A percentile compares a stretch with the other conserved stretches of the same genome.
Evolutionary conservation across 2,797 vertebrate species (phyloP).

Genomic region (Lates japonicus): DNA sequence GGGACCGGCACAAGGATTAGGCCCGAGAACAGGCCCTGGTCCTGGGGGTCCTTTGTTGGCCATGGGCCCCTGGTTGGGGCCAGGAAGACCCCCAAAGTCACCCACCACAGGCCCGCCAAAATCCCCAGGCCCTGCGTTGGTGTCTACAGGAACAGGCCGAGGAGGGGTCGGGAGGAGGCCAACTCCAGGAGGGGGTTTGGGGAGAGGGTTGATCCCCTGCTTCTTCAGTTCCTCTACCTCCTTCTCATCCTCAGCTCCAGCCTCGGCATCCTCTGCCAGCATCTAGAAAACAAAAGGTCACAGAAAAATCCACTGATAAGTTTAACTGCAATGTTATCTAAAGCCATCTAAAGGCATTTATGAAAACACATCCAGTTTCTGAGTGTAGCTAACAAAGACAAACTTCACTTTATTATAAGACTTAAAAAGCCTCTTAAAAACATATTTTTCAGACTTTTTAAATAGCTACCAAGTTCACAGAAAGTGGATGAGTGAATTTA

Average conservation of each 20-base stretch:
- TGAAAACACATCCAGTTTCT: background rate
- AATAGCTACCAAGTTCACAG: background rate
- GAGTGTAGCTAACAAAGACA: background rate
- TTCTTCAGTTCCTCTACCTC: slow-evolving; percentile 98
- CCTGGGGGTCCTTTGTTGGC: slow-evolving; percentile 67
- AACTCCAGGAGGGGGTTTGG: slow-evolving; percentile 95
- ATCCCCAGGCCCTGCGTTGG: slow-evolving; percentile 73
- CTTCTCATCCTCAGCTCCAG: slow-evolving; percentile 96
- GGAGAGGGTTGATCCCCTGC: slow-evolving; percentile 96
- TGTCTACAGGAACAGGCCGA: slow-evolving; percentile 83
- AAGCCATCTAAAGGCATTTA: background rate
- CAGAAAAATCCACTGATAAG: background rate
- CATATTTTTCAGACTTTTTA: background rate
- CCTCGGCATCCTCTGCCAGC: slow-evolving; percentile 95
- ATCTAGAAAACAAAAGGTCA: slow-evolving; percentile 85
- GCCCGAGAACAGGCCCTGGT: slow-evolving; percentile 67
- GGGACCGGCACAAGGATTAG: slow-evolving; percentile 72
- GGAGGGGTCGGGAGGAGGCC: slow-evolving; percentile 95
- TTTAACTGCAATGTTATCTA: background rate
- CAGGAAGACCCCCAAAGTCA: slow-evolving; percentile 78
- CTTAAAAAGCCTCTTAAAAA: background rate
- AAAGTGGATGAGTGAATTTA: background rate
- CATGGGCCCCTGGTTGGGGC: slow-evolving; percentile 72
- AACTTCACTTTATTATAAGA: background rate
- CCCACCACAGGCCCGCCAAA: slow-evolving; percentile 64